Evolutionary conservation across 1,140 invertebrate species (phyloP).

Genomic region (Drosophila littoralis): DNA sequence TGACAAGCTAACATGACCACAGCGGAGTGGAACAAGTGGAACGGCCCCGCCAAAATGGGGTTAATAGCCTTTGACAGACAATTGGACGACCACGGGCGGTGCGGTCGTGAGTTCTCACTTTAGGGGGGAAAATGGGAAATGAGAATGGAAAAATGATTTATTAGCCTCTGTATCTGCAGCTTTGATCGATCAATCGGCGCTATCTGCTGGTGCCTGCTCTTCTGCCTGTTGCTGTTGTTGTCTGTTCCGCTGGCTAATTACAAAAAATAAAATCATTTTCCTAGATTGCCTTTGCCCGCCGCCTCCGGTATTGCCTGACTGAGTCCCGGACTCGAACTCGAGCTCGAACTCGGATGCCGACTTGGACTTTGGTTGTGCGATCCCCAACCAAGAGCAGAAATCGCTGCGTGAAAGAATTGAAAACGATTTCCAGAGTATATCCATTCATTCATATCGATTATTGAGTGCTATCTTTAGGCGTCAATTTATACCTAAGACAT

Average conservation of each 20-base stretch:
- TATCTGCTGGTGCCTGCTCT: slow-evolving; percentile 42
- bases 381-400: background rate
- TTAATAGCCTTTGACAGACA: slow-evolving; percentile 79
- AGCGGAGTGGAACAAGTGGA: slow-evolving; percentile 68
- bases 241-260: slow-evolving; percentile 33
- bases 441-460: slow-evolving; percentile 46
- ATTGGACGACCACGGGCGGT: slow-evolving; percentile 62
- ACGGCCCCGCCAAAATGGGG: slow-evolving; percentile 59
- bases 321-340: no score
- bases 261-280: slow-evolving; percentile 47
- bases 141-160: slow-evolving; percentile 76
- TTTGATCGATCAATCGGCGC: slow-evolving; percentile 82
- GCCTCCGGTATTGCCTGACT: slow-evolving; percentile 17
- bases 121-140: slow-evolving; percentile 38
- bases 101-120: slow-evolving; percentile 80
- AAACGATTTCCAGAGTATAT: slow-evolving; percentile 12
- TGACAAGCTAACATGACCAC: slow-evolving; percentile 17
- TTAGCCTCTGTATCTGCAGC: slow-evolving; percentile 52
- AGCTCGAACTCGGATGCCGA: background rate
- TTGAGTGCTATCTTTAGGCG: slow-evolving; percentile 37
- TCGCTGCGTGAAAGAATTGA: slow-evolving; percentile 15
- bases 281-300: slow-evolving; percentile 7
- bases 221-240: background rate
- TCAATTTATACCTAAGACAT: slow-evolving; percentile 22
- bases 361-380: no score